Conservation (phyloP, 2,797 vertebrate genomes). For the Bothrops alternatus region DNA sequence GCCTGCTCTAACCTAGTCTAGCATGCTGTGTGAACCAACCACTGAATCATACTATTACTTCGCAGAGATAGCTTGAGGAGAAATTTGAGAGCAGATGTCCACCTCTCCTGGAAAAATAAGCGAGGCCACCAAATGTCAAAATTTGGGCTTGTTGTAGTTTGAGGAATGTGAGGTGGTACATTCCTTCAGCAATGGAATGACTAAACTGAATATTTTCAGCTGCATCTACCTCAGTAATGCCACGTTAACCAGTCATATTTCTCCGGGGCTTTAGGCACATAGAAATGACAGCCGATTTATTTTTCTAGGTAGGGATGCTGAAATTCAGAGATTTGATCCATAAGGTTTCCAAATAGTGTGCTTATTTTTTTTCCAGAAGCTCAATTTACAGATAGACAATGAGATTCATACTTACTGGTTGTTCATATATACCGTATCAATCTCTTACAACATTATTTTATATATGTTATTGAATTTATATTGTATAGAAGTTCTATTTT, state of each 20-base stretch:
- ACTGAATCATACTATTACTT: neutral
- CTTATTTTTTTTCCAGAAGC: neutral
- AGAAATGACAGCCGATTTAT: neutral
- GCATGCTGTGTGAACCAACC: neutral
- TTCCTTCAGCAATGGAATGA: neutral
- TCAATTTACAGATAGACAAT: neutral
- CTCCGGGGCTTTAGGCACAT: neutral
- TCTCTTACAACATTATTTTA: neutral
- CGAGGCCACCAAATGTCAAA: neutral
- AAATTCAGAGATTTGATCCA: neutral
- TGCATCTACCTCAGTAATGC: neutral
- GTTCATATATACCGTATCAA: neutral
- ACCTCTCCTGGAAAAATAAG: neutral
- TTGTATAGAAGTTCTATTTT: neutral
- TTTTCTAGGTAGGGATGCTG: neutral
- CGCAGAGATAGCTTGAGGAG: neutral
- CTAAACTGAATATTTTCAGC: neutral
- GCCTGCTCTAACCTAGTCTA: neutral
- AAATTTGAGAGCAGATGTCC: neutral
- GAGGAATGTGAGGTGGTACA: neutral
- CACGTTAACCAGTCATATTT: neutral
- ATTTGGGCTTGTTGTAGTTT: neutral
- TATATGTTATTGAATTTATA: neutral
- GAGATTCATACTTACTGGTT: neutral
- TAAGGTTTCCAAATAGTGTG: neutral